Evolutionary conservation across 2,888 invertebrate genomes (phyloP).

Genomic region (Perithous albicinctus): DNA sequence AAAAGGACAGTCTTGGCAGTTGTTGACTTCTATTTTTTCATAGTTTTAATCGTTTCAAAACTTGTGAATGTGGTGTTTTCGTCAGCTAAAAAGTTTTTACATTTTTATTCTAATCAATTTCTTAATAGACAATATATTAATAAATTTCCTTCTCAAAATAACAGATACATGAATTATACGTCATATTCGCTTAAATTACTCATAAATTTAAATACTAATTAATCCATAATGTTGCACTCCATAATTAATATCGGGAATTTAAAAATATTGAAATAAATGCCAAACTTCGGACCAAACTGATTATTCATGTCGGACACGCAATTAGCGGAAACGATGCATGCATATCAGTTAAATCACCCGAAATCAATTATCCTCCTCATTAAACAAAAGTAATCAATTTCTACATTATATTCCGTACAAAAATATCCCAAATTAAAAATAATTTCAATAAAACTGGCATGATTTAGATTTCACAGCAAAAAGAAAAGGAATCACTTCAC

Average conservation of each 20-base stretch:
- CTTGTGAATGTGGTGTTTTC: too few relatives aligned
- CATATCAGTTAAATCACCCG: neutral
- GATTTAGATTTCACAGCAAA: too few relatives aligned
- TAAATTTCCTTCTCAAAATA: neutral
- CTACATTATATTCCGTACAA: neutral
- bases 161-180: neutral
- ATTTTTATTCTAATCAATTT: too few relatives aligned
- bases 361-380: neutral
- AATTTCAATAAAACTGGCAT: too few relatives aligned
- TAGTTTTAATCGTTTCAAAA: too few relatives aligned
- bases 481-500: too few relatives aligned
- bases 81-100: too few relatives aligned
- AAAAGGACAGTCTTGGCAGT: too few relatives aligned
- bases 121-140: conserved; percentile 4
- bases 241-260: neutral
- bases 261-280: neutral
- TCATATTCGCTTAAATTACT: neutral
- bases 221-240: neutral
- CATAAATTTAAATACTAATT: neutral
- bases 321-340: neutral
- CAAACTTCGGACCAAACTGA: neutral
- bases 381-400: neutral
- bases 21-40: too few relatives aligned
- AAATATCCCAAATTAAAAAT: too few relatives aligned
- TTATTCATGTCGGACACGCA: neutral